Evolutionary conservation across 2,888 invertebrate species (phyloP).

Genomic region (Polymixis flavicincta): DNA sequence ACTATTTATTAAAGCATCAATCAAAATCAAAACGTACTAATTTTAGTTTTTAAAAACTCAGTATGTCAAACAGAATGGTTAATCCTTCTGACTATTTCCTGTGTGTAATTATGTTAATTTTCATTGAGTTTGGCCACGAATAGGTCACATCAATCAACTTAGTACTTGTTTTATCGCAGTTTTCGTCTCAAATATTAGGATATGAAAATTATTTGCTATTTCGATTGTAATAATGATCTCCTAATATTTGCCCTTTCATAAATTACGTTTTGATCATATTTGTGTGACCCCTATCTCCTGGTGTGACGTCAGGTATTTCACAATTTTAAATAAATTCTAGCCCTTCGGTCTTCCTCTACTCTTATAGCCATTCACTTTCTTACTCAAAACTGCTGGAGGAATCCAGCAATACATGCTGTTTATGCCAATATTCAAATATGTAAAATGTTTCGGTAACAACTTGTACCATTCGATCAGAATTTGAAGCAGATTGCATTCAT

Average conservation of each 20-base stretch:
- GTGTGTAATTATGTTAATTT: neutral
- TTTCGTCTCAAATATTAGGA: no score
- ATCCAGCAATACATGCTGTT: slow-evolving; percentile 3
- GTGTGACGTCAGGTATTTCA: neutral
- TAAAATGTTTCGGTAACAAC: slow-evolving; percentile 47
- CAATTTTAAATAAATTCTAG: neutral
- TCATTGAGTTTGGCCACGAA: neutral
- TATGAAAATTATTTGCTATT: no score
- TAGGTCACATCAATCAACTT: neutral
- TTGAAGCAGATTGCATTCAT: slow-evolving; percentile 35
- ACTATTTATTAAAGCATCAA: slow-evolving; percentile 47
- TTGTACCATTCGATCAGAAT: slow-evolving; percentile 48
- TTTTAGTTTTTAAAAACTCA: slow-evolving; percentile 9
- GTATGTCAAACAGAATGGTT: neutral
- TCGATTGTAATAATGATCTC: no score
- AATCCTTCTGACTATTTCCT: slow-evolving; percentile 9
- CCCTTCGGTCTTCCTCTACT: no score
- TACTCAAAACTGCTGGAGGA: no score
- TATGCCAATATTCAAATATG: slow-evolving; percentile 28
- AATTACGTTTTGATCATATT: neutral
- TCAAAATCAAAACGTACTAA: slow-evolving; percentile 32
- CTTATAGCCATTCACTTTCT: no score
- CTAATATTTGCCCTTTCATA: neutral
- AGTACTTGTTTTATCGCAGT: no score
- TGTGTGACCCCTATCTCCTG: neutral